Conservation (phyloP, 2,888 invertebrate species). For the Lordiphosa fenestrarum region DNA sequence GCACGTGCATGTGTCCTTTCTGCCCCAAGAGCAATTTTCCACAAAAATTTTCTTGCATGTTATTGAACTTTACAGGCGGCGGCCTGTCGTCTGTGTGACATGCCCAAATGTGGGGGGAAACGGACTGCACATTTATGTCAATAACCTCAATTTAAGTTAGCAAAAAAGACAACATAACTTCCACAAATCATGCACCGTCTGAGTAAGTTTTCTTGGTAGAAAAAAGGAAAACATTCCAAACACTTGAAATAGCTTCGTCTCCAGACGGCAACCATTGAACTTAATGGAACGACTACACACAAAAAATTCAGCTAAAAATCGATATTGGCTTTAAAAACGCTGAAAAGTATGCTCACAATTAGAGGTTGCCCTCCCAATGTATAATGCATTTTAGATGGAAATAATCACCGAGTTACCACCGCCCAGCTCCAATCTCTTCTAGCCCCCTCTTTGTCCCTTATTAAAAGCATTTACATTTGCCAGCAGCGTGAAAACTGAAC, state of each 20-base stretch:
- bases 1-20: conserved; percentile 67
- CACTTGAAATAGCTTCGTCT: conserved; percentile 43
- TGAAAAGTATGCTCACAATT: conserved; percentile 45
- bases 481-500: conserved; percentile 46
- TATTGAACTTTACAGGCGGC: conserved; percentile 53
- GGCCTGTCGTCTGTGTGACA: conserved; percentile 42
- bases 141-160: conserved; percentile 31
- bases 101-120: conserved; percentile 39
- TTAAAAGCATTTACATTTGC: conserved; percentile 67
- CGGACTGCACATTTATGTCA: conserved; percentile 31
- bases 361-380: conserved; percentile 24
- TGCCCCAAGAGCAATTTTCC: conserved; percentile 15
- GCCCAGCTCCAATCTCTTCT: conserved; percentile 8
- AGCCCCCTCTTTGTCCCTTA: conserved; percentile 23
- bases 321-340: conserved; percentile 43
- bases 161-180: conserved; percentile 17
- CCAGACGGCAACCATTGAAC: conserved; percentile 36
- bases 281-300: conserved; percentile 28
- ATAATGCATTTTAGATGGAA: conserved; percentile 19
- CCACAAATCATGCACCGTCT: conserved; percentile 43
- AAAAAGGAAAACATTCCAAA: conserved; percentile 31
- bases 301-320: conserved; percentile 19
- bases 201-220: conserved; percentile 41
- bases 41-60: conserved; percentile 32
- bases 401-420: conserved; percentile 7